Evolutionary conservation across 1,140 invertebrate genomes (phyloP).

Genomic region (Acromyrmex heyeri): DNA sequence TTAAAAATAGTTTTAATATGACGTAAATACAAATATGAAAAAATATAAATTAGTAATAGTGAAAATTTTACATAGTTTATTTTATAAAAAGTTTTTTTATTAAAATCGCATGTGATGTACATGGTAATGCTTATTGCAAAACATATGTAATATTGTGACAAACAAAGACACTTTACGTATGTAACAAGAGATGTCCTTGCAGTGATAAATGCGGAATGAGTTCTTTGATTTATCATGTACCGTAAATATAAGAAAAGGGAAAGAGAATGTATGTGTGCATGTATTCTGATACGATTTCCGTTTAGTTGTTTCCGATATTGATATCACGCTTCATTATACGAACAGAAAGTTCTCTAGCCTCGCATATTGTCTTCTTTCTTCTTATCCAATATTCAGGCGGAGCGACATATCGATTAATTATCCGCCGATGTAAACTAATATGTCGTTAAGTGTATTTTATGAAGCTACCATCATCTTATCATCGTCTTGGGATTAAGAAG

Average conservation of each 20-base stretch:
- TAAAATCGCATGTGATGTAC: neutral
- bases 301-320: constrained; percentile 27
- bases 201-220: neutral
- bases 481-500: neutral
- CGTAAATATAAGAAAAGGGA: constrained; percentile 7
- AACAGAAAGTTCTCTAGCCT: constrained; percentile 2
- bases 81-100: constrained; percentile 1
- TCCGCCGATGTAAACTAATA: constrained; percentile 2
- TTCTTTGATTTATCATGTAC: neutral
- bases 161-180: neutral
- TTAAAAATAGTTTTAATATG: neutral
- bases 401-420: constrained; percentile 42
- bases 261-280: neutral
- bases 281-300: neutral
- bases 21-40: neutral
- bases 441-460: constrained; percentile 13
- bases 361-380: neutral
- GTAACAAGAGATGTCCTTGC: constrained; percentile 4
- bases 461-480: neutral
- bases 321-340: constrained; percentile 42
- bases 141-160: neutral
- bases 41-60: neutral
- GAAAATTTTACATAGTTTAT: neutral
- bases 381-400: constrained; percentile 8
- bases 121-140: neutral